A percentile compares a stretch with the other conserved stretches of the same genome.
Evolutionary conservation across 2,113 vertebrate species (phyloP).

Genomic region (Gnathonemus echidnorhynchus): DNA sequence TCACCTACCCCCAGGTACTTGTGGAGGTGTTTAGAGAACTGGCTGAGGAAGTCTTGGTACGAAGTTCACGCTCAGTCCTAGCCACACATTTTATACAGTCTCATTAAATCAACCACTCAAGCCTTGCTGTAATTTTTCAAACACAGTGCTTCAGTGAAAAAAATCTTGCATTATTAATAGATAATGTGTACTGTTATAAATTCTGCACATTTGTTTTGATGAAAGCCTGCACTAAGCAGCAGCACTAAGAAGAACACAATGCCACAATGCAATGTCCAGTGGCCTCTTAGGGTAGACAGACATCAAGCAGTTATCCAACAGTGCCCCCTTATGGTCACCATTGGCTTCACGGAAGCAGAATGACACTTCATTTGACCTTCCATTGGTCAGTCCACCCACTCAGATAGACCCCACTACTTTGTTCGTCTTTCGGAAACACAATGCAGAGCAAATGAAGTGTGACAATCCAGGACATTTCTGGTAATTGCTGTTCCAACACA

Average conservation of each 20-base stretch:
- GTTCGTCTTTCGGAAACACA: constrained; percentile 21
- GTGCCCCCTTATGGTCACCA: neutral
- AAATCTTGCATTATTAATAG: neutral
- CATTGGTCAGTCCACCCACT: constrained; percentile 15
- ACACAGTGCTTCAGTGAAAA: neutral
- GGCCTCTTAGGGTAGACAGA: neutral
- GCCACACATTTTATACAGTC: neutral
- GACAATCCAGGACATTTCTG: constrained; percentile 54
- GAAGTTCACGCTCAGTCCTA: neutral
- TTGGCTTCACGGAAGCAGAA: neutral
- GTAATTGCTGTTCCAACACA: constrained; percentile 50
- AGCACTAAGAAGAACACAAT: neutral
- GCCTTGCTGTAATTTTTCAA: neutral
- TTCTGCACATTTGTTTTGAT: neutral
- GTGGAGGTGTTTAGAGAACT: neutral
- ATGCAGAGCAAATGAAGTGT: constrained; percentile 45
- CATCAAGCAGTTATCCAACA: constrained; percentile 5
- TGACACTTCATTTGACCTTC: neutral
- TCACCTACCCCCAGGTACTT: neutral
- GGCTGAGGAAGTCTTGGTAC: neutral
- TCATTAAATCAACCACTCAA: neutral
- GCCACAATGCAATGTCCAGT: neutral
- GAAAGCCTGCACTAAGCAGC: neutral
- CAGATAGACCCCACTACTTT: constrained; percentile 27
- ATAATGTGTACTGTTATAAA: neutral